A percentile compares a stretch with the other conserved stretches of the same genome.
phyloP scores from a whole-genome alignment of 2,888 invertebrate genomes.

The Imbricaverruca yamaguchii region DNA sequence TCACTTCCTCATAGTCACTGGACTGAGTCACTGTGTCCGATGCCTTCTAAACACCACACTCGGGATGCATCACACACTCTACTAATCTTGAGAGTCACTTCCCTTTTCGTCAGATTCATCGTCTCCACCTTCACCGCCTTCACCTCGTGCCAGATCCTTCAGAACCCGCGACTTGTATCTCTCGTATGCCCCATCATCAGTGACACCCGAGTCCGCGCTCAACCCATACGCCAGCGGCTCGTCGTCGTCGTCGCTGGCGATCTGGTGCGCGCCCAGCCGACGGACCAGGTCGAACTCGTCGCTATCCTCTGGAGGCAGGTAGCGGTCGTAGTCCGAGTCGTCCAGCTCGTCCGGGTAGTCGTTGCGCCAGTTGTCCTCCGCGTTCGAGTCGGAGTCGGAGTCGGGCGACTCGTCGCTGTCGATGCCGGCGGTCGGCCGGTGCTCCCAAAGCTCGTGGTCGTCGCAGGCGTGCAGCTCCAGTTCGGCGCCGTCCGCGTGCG shows the following conservation, averaged over 20 bases:
- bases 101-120: no score
- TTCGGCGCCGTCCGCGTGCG: background rate
- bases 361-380: conserved; percentile 14
- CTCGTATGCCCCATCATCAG: background rate
- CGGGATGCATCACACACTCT: no score
- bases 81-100: no score
- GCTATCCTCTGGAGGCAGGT: background rate
- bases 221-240: conserved; percentile 3
- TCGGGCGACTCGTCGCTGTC: background rate
- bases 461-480: conserved; percentile 2
- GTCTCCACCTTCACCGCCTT: no score
- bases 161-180: background rate
- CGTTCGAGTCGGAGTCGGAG: conserved; percentile 2
- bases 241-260: background rate
- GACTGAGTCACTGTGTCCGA: no score
- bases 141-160: background rate
- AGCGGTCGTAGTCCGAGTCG: background rate
- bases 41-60: no score
- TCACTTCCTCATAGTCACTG: no score
- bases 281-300: background rate
- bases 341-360: conserved; percentile 3
- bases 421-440: background rate
- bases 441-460: background rate
- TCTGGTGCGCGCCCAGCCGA: background rate
- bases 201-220: background rate